phyloP scores from a whole-genome alignment of 2,888 invertebrate genomes.

The Suillia variegata region DNA sequence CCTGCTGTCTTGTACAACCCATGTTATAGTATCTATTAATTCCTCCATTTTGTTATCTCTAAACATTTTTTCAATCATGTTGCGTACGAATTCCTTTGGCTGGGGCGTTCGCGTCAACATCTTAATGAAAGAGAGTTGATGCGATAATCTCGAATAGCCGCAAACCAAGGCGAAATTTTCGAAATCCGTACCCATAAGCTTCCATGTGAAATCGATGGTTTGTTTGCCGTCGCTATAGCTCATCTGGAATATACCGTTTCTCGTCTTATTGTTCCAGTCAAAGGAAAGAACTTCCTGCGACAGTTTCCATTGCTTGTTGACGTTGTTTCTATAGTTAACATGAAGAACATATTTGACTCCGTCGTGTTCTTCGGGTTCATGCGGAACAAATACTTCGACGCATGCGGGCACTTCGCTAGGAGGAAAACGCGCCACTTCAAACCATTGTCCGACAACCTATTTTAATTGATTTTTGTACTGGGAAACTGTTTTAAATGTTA shows the following conservation, averaged over 20 bases:
- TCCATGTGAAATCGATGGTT: slow-evolving; percentile 29
- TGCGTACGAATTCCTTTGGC: no score
- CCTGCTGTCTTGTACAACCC: no score
- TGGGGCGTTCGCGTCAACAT: no score
- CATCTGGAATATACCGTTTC: slow-evolving; percentile 34
- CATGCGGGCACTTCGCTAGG: slow-evolving; percentile 29
- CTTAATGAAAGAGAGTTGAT: no score
- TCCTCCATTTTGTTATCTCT: no score
- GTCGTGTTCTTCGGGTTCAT: neutral
- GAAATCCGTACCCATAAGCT: slow-evolving; percentile 29
- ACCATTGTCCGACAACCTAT: slow-evolving; percentile 36
- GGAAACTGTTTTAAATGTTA: no score
- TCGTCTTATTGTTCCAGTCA: slow-evolving; percentile 33
- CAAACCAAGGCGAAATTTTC: slow-evolving; percentile 28
- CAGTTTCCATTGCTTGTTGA: slow-evolving; percentile 21
- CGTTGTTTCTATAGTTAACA: slow-evolving; percentile 36
- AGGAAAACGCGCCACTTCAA: slow-evolving; percentile 32
- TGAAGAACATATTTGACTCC: slow-evolving; percentile 25
- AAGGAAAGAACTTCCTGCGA: slow-evolving; percentile 32
- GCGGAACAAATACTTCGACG: slow-evolving; percentile 27
- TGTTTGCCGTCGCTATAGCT: slow-evolving; percentile 8
- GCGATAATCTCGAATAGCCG: slow-evolving; percentile 33
- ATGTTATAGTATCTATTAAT: no score
- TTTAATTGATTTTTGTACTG: no score
- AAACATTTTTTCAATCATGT: no score